Evolutionary conservation across 2,797 vertebrate species (phyloP), one percentile per base, ranked within the genome.

Genomic region (Eulemur rubriventer): DNA sequence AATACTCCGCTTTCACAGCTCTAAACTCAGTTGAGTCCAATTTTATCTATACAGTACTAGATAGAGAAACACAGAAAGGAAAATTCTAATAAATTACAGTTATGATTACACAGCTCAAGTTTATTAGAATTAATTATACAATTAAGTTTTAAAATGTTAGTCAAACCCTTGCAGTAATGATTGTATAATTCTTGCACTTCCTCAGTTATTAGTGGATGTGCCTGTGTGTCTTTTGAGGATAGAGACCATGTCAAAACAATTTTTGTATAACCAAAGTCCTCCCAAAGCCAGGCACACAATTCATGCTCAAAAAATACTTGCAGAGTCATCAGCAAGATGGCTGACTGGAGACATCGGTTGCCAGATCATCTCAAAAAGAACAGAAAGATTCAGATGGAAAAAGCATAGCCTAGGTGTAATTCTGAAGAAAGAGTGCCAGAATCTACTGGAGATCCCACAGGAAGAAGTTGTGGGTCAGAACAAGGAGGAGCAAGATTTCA

Each of bases 31-130:
- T 50, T 33, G 16, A 95, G 30, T 86, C 18, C 88, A 88, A 57
- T 95, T 70, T 90, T 69, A 89, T 95, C 67, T 85, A 52, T 1
- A 96, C 76, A 63, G 7, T 26, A 70, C 69, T 55, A 87, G 35
- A 96, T 20, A 70, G 50, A 94, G 73, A 55, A 82, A 96, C 46
- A 91, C n/a, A 79, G 10, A 90, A 80, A 89, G 48, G 43, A 78
- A 90, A 96, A 85, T 95, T 87, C 17, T 63, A 95, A 78, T 80
- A 95, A 90, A 48, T 72, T 91, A 94, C 83, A 85, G 52, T n/a
- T 88, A 59, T 57, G 20, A 88, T 78, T 65, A 65, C 33, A 65
- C 33, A 65, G 14, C 33, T 65, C 33, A n/a, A 65, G n/a, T 65
- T 65, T n/a, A 65, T n/a, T 75, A 96, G 48, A 81, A 35, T 67